These are phyloP conservation scores for Ophioninae sp. DNA, from an alignment of 2,888 invertebrate species.

Conservation along the genomic window DNA sequence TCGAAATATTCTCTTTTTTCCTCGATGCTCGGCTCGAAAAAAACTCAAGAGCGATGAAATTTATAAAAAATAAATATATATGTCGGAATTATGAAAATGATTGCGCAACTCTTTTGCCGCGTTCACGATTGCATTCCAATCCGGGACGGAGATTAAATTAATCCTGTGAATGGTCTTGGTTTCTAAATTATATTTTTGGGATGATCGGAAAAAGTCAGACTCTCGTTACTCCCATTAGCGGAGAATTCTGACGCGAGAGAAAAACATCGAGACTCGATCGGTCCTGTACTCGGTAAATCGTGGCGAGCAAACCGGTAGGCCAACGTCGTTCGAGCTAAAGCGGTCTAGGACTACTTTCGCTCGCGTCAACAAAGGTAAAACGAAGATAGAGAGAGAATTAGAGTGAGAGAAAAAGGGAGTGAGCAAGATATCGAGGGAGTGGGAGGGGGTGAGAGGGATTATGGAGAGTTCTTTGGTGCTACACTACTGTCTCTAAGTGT, in stretches of 20 bases:
- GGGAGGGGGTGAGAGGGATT: not conserved
- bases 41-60: not conserved
- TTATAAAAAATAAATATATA: not conserved
- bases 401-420: constrained; percentile 14
- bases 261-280: constrained; percentile 39
- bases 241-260: constrained; percentile 36
- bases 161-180: not conserved
- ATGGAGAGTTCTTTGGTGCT: constrained; percentile 13
- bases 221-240: constrained; percentile 44
- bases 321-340: constrained; percentile 35
- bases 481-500: constrained; percentile 47
- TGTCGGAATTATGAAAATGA: not conserved
- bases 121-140: not conserved
- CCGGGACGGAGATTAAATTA: not conserved
- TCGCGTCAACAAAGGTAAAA: constrained; percentile 61
- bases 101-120: not conserved
- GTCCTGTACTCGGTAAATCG: constrained; percentile 45
- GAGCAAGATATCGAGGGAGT: not conserved
- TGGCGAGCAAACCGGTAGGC: constrained; percentile 44
- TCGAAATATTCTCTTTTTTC: constrained; percentile 4
- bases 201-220: constrained; percentile 32
- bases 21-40: not conserved
- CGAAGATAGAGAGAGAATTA: constrained; percentile 13
- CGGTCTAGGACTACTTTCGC: constrained; percentile 59
- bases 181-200: not conserved